Percentiles rank a stretch among this genome's conserved stretches.
Conservation (phyloP, 1,140 invertebrate species). For the Caenorhabditis tropicalis region DNA sequence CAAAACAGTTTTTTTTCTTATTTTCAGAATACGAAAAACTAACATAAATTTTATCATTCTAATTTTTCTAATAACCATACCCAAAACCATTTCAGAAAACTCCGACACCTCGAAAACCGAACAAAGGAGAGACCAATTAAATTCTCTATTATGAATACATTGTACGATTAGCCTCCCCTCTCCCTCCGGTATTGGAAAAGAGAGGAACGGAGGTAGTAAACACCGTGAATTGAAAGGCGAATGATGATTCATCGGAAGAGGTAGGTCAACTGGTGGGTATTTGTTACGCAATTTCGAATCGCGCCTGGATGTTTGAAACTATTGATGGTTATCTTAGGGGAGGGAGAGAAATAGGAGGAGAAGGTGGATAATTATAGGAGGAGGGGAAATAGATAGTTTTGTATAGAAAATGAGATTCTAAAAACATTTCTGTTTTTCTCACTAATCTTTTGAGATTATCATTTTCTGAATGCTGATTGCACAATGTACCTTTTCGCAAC, state of each 20-base stretch:
- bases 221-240: neutral
- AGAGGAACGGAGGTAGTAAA: neutral
- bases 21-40: too few species aligned
- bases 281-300: constrained; percentile 35
- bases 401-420: too few species aligned
- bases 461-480: too few species aligned
- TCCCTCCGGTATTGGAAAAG: neutral
- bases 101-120: too few species aligned
- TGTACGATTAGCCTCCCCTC: constrained; percentile 9
- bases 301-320: neutral
- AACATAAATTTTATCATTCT: too few species aligned
- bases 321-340: constrained; percentile 30
- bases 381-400: neutral
- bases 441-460: too few species aligned
- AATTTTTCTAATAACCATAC: too few species aligned
- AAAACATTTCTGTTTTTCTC: too few species aligned
- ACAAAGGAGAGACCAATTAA: neutral
- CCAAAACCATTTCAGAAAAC: too few species aligned
- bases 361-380: neutral
- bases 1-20: too few species aligned
- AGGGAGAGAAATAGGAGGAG: neutral
- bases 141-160: neutral
- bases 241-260: neutral
- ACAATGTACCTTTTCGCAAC: too few species aligned
- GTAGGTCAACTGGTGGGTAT: neutral